These are phyloP conservation scores for Harmothoe impar DNA, from an alignment of 2,888 invertebrate species.

Conservation along the genomic window DNA sequence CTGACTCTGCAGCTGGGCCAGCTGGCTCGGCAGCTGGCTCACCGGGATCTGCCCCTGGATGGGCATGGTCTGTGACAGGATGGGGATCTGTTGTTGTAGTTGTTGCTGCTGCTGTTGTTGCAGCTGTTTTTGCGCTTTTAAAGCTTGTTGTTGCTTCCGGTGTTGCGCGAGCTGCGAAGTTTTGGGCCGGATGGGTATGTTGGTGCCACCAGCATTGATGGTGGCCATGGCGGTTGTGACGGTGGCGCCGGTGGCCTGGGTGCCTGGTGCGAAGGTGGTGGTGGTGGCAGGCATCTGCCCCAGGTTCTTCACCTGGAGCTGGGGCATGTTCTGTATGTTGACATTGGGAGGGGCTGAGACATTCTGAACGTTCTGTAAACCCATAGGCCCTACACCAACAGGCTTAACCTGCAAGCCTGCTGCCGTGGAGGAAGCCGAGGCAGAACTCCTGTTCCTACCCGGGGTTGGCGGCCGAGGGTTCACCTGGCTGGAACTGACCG, in stretches of 20 bases:
- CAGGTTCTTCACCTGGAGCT: conserved; percentile 54
- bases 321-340: conserved; percentile 62
- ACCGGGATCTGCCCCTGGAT: conserved; percentile 43
- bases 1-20: conserved; percentile 51
- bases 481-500: neutral
- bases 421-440: neutral
- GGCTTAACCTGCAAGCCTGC: conserved; percentile 32
- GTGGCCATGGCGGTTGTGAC: neutral
- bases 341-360: conserved; percentile 60
- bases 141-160: conserved; percentile 11
- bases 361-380: conserved; percentile 58
- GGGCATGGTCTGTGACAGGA: conserved; percentile 40
- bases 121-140: neutral
- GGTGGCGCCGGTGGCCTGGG: neutral
- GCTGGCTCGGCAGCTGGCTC: conserved; percentile 31
- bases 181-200: conserved; percentile 15
- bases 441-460: neutral
- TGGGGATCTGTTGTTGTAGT: neutral
- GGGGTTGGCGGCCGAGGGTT: neutral
- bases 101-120: conserved; percentile 50
- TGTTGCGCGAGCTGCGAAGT: conserved; percentile 2
- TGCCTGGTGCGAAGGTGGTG: neutral
- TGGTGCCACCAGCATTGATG: neutral
- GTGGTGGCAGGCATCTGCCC: neutral
- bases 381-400: conserved; percentile 6